These are phyloP conservation scores for Heliconius congener DNA, from an alignment of 1,140 invertebrate species.

Conservation along the genomic window DNA sequence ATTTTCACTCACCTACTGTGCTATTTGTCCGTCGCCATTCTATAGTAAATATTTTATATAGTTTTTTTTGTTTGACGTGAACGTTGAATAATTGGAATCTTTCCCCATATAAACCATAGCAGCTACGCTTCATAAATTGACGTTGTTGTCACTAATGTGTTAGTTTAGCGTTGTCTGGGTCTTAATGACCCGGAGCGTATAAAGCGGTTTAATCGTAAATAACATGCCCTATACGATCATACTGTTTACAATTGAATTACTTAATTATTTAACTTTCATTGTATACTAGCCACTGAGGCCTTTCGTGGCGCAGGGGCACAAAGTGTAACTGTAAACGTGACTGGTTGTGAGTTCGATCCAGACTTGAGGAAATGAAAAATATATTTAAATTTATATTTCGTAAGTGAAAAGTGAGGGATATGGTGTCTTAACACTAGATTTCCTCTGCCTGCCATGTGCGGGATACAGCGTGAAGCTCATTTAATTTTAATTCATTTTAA, in stretches of 20 bases:
- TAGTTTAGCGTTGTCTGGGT: slow-evolving; percentile 34
- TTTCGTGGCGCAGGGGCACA: too few species aligned
- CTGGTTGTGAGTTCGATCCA: too few species aligned
- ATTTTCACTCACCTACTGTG: slow-evolving; percentile 49
- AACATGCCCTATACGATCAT: slow-evolving; percentile 16
- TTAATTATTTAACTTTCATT: slow-evolving; percentile 30
- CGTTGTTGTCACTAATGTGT: slow-evolving; percentile 42
- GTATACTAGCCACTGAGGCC: not conserved
- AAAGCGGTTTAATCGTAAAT: slow-evolving; percentile 34
- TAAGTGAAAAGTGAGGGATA: too few species aligned
- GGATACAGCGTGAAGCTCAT: too few species aligned
- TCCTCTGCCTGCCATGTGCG: too few species aligned
- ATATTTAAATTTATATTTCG: too few species aligned
- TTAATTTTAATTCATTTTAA: too few species aligned
- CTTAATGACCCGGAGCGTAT: slow-evolving; percentile 36
- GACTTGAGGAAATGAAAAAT: too few species aligned
- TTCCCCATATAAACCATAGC: slow-evolving; percentile 29
- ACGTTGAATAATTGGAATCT: slow-evolving; percentile 53
- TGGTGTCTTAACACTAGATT: too few species aligned
- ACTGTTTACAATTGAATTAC: slow-evolving; percentile 33
- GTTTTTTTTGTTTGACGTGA: slow-evolving; percentile 31
- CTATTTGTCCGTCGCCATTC: slow-evolving; percentile 42
- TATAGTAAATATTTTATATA: slow-evolving; percentile 48
- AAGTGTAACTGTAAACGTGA: too few species aligned
- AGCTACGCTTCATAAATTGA: slow-evolving; percentile 50